phyloP scores from a whole-genome alignment of 1,140 invertebrate species.

The Brachionus calyciflorus region DNA sequence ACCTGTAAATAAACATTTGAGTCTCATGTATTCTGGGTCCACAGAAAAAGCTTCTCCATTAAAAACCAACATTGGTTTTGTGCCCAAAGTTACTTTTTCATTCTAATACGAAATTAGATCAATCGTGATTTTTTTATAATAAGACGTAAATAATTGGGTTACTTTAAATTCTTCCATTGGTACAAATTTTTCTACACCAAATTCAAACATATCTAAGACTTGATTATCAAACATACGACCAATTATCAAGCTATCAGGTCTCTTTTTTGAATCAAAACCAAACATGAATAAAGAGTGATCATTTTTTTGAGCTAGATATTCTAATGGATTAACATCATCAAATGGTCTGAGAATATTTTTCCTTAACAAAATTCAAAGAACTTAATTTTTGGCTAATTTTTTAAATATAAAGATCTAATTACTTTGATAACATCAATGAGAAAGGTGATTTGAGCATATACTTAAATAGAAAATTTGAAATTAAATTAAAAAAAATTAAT shows the following conservation, averaged over 20 bases:
- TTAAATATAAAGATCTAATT: conserved; percentile 48
- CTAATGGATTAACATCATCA: conserved; percentile 64
- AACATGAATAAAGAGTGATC: conserved; percentile 85
- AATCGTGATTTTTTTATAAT: not conserved
- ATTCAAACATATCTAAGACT: conserved; percentile 91
- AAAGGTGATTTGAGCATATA: conserved; percentile 81
- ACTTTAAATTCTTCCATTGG: conserved; percentile 74
- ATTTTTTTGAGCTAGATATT: conserved; percentile 79
- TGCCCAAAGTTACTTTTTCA: conserved; percentile 74
- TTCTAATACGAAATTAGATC: conserved; percentile 56
- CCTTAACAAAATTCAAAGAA: conserved; percentile 50
- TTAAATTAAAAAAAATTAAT: too few species aligned
- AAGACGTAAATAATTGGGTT: conserved; percentile 29
- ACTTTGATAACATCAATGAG: conserved; percentile 70
- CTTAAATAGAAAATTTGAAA: conserved; percentile 60
- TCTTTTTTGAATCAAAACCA: conserved; percentile 79
- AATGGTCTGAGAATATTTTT: conserved; percentile 62
- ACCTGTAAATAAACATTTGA: conserved; percentile 78
- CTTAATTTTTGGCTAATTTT: not conserved
- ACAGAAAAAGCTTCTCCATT: conserved; percentile 87
- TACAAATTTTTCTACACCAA: conserved; percentile 80
- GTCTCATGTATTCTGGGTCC: conserved; percentile 70
- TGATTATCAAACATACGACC: conserved; percentile 81
- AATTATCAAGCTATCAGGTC: conserved; percentile 84
- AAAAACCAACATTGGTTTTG: conserved; percentile 87